Percentiles rank a stretch among this genome's conserved stretches.
These are phyloP conservation scores for Drosophila kanekoi DNA, from an alignment of 2,888 invertebrate species.

Conservation along the genomic window DNA sequence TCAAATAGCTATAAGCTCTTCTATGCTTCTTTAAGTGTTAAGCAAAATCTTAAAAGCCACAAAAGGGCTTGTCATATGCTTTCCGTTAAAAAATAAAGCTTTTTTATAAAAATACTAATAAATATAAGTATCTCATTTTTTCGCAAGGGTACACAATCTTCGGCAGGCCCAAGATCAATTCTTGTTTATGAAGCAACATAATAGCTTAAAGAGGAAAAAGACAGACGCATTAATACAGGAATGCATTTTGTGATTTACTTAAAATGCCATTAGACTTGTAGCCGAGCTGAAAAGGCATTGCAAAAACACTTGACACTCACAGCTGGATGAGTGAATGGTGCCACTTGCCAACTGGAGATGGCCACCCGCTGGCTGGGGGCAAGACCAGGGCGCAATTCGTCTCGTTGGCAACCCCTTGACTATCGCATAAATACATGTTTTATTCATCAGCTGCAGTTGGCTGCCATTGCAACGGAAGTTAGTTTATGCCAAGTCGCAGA, in stretches of 20 bases:
- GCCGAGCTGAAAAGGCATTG: conserved; percentile 40
- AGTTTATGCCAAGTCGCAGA: conserved; percentile 66
- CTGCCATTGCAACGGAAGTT: conserved; percentile 63
- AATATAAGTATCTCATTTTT: too few relatives aligned
- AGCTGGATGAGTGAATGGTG: conserved; percentile 57
- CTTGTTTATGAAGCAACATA: conserved; percentile 3
- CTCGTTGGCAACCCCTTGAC: conserved; percentile 26
- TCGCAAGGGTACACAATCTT: too few relatives aligned
- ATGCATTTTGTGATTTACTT: conserved; percentile 58
- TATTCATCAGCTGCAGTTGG: conserved; percentile 71
- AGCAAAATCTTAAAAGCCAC: too few relatives aligned
- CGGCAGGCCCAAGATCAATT: too few relatives aligned
- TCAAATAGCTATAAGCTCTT: too few relatives aligned
- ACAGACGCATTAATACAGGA: conserved; percentile 11
- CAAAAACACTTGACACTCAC: conserved; percentile 61
- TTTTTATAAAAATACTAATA: too few relatives aligned
- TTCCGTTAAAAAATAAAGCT: too few relatives aligned
- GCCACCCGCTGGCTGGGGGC: neutral
- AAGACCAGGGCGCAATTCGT: neutral
- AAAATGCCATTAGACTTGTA: conserved; percentile 70
- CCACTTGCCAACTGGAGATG: conserved; percentile 26
- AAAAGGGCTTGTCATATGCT: too few relatives aligned
- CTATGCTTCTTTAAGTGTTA: too few relatives aligned
- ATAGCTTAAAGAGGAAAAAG: neutral
- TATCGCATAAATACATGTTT: conserved; percentile 71